These are phyloP conservation scores for Tachina fera DNA, from an alignment of 2,888 invertebrate species.

Conservation along the genomic window DNA sequence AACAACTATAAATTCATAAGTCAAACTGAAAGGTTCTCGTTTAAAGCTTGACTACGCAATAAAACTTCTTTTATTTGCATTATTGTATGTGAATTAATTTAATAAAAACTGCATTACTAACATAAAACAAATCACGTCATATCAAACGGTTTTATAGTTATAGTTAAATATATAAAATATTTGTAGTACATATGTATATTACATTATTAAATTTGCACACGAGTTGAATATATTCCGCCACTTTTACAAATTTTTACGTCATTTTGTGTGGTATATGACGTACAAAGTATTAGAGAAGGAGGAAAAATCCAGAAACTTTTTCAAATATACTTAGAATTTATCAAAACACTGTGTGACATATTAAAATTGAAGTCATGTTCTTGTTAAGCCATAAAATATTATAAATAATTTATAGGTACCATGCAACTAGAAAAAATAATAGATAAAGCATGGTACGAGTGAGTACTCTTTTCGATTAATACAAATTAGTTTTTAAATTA, in stretches of 20 bases:
- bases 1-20: not conserved
- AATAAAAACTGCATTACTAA: conserved; percentile 9
- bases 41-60: conserved; percentile 2
- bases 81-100: conserved; percentile 5
- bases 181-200: not conserved
- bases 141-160: not conserved
- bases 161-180: not conserved
- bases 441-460: no score
- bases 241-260: not conserved
- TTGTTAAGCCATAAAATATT: not conserved
- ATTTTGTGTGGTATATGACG: conserved; percentile 21
- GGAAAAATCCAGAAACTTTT: not conserved
- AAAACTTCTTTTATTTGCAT: not conserved
- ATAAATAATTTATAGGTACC: not conserved
- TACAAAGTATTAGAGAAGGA: not conserved
- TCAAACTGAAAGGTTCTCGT: not conserved
- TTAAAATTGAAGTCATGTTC: not conserved
- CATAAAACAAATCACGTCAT: conserved; percentile 2
- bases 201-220: conserved; percentile 14
- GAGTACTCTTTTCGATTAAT: no score
- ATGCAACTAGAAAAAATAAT: no score
- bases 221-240: not conserved
- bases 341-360: not conserved
- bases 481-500: no score
- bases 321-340: not conserved